Evolutionary conservation across 2,113 vertebrate genomes (phyloP).

Genomic region (Xenopus borealis): DNA sequence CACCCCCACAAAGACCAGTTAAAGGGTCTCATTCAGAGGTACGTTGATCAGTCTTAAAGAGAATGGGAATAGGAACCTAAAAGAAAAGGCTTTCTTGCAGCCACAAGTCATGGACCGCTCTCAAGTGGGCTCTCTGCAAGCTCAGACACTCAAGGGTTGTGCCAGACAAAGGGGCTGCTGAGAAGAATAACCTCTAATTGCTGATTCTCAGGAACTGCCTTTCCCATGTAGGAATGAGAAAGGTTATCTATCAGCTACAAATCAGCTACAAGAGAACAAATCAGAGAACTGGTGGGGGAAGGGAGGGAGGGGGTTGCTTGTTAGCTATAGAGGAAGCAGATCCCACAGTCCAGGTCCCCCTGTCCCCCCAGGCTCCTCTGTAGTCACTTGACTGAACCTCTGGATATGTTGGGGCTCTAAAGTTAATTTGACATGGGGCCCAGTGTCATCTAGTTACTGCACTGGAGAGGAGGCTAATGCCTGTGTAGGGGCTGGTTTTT

Average conservation of each 20-base stretch:
- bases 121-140: constrained; percentile 10
- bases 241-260: constrained; percentile 4
- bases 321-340: too few species aligned
- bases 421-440: too few species aligned
- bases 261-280: too few species aligned
- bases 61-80: background rate
- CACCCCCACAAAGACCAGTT: constrained; percentile 17
- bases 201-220: background rate
- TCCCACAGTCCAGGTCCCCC: too few species aligned
- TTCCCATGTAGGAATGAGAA: constrained; percentile 16
- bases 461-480: too few species aligned
- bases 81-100: background rate
- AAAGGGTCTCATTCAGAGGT: background rate
- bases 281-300: too few species aligned
- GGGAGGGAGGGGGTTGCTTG: too few species aligned
- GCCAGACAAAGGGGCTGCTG: constrained; percentile 2
- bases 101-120: constrained; percentile 28
- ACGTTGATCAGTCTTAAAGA: constrained; percentile 25
- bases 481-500: too few species aligned
- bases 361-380: too few species aligned
- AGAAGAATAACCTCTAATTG: constrained; percentile 3
- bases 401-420: too few species aligned
- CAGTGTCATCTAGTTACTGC: too few species aligned
- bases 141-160: constrained; percentile 24
- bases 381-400: too few species aligned